A percentile compares a stretch with the other conserved stretches of the same genome.
Conservation (phyloP, 1,140 invertebrate species). For the Oreohelix idahoensis region DNA sequence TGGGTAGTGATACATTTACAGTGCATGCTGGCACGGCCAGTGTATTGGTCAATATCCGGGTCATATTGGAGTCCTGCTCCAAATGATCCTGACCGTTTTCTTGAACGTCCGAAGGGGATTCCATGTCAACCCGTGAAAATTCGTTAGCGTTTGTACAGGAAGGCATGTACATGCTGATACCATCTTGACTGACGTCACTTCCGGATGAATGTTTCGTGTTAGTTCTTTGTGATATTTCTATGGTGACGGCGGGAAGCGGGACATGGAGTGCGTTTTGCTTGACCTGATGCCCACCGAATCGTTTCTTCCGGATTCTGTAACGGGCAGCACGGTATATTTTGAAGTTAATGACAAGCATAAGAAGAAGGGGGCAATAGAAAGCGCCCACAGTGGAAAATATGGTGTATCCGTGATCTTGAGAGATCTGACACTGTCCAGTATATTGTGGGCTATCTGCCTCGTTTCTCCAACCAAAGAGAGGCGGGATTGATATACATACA, state of each 20-base stretch:
- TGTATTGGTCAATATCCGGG: constrained; percentile 34
- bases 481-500: constrained; percentile 89
- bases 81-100: constrained; percentile 11
- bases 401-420: constrained; percentile 70
- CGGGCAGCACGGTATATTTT: constrained; percentile 71
- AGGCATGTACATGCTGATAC: constrained; percentile 57
- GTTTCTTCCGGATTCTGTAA: constrained; percentile 67
- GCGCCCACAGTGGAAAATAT: constrained; percentile 72
- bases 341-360: constrained; percentile 72
- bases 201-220: constrained; percentile 53
- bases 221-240: constrained; percentile 48
- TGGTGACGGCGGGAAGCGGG: constrained; percentile 45
- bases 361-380: constrained; percentile 71
- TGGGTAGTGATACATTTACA: constrained; percentile 16
- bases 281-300: constrained; percentile 38
- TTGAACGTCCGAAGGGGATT: constrained; percentile 10
- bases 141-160: constrained; percentile 56
- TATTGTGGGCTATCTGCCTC: constrained; percentile 57
- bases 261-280: constrained; percentile 31
- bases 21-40: constrained; percentile 45
- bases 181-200: constrained; percentile 66
- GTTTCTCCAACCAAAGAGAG: constrained; percentile 78
- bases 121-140: constrained; percentile 45
- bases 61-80: constrained; percentile 22
- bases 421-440: constrained; percentile 66